phyloP scores from a whole-genome alignment of 2,113 vertebrate genomes.

The Crocuta crocuta region DNA sequence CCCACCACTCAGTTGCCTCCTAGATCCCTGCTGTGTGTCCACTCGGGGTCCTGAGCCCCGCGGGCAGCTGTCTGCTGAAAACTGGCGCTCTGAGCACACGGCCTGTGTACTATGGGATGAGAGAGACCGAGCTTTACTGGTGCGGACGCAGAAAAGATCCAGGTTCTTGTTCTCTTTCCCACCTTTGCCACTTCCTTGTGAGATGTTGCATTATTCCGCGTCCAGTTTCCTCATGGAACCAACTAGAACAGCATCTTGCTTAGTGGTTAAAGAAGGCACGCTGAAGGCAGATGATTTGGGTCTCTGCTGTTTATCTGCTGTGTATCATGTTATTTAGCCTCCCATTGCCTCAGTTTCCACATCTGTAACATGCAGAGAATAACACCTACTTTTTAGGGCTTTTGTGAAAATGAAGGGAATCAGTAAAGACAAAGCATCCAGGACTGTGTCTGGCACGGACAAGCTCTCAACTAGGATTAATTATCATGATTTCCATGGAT shows the following conservation, averaged over 20 bases:
- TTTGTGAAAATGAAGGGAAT: neutral
- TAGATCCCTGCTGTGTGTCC: fast-evolving
- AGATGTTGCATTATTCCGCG: neutral
- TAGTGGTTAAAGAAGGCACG: neutral
- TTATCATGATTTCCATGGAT: neutral
- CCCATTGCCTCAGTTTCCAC: neutral
- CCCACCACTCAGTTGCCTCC: fast-evolving
- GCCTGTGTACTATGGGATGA: neutral
- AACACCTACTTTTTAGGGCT: neutral
- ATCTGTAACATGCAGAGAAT: neutral
- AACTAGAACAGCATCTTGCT: neutral
- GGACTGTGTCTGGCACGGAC: neutral
- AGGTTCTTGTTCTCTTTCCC: neutral
- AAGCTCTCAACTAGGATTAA: neutral
- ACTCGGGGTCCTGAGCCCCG: neutral
- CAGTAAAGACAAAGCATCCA: neutral
- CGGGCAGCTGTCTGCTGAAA: neutral
- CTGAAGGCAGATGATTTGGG: neutral
- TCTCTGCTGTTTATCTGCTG: neutral
- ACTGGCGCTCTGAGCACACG: neutral
- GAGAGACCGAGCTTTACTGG: too few relatives aligned
- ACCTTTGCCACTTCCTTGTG: neutral
- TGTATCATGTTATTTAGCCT: neutral
- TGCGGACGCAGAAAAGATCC: neutral
- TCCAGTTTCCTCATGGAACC: neutral